Evolutionary conservation across 2,797 vertebrate genomes (phyloP), one percentile per base, ranked within the genome.

Genomic region (Pangasius macronema): DNA sequence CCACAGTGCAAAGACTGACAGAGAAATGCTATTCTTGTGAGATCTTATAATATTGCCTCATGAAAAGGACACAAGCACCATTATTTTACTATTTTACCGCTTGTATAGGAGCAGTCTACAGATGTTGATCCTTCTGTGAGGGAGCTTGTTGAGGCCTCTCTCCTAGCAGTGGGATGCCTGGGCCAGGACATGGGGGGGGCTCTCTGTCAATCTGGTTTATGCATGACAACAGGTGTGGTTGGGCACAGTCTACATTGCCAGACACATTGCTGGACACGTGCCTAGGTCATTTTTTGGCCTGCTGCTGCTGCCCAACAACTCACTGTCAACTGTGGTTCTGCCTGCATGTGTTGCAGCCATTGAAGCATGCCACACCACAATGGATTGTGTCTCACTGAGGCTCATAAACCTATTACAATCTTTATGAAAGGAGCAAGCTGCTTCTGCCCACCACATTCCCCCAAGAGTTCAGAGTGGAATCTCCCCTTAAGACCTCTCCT

Each of bases 211-310:
- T 63, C 80, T 63, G 39, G 59, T n/a, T 65, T 46, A 82, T 63
- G 27, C 24, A 82, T 63, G 39, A 63, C 24, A 24, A 59, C 80
- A 82, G 80, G 59, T 82, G 80, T 46, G 39, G 3, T n/a, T 63
- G 39, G 24, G 16, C 24, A 82, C 80, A 61, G 36, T 82, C 79
- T 63, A 82, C 79, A 82, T 82, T 79, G 76, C 76, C 76, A 79
- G 76, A 33, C 51, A n/a, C 18, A 24, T 57, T 82, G 39, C 59
- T 82, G 57, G 59, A n/a, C 30, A 82, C 2, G 3, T 82, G 24
- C 80, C 80, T 63, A 39, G 80, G 24, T 20, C 5, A 61, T 77
- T 81, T 42, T 59, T 61, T 61, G 55, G 11, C 79, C 11, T 81
- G 36, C 36, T 65, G 80, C 59, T 79, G 76, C 8, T 81, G 79